These are phyloP conservation scores for Lasioglossum villosulum DNA, from an alignment of 2,888 invertebrate species.

Conservation along the genomic window DNA sequence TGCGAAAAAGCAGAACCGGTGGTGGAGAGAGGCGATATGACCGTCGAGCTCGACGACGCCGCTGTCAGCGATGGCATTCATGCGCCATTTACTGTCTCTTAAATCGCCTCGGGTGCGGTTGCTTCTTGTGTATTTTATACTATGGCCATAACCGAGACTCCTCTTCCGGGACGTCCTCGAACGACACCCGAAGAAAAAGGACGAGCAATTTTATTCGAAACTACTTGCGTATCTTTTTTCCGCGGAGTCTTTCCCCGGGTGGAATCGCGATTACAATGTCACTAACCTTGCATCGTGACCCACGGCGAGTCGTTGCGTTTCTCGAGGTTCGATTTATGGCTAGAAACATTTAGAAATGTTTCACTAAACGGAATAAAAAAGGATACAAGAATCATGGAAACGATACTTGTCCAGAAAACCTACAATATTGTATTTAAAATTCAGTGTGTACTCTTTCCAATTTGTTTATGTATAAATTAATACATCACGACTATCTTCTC, in stretches of 20 bases:
- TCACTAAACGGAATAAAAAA: too few relatives aligned
- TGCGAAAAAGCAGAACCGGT: constrained; percentile 27
- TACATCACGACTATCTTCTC: too few relatives aligned
- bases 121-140: constrained; percentile 47
- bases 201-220: neutral
- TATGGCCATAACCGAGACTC: constrained; percentile 14
- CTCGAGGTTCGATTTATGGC: constrained; percentile 20
- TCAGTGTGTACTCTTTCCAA: neutral
- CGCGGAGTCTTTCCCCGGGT: neutral
- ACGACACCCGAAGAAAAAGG: neutral
- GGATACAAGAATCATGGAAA: too few relatives aligned
- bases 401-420: neutral
- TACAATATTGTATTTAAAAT: neutral
- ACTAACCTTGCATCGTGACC: constrained; percentile 44
- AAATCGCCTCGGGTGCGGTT: constrained; percentile 55
- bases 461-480: too few relatives aligned
- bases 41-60: constrained; percentile 25
- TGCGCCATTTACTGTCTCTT: constrained; percentile 53
- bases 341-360: too few relatives aligned
- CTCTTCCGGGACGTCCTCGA: constrained; percentile 27
- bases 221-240: neutral
- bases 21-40: constrained; percentile 5
- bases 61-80: constrained; percentile 49
- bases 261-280: constrained; percentile 43
- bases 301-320: neutral